A percentile compares a stretch with the other conserved stretches of the same genome.
These are phyloP conservation scores for Hippolais icterina DNA, from an alignment of 2,113 vertebrate genomes.

Conservation along the genomic window DNA sequence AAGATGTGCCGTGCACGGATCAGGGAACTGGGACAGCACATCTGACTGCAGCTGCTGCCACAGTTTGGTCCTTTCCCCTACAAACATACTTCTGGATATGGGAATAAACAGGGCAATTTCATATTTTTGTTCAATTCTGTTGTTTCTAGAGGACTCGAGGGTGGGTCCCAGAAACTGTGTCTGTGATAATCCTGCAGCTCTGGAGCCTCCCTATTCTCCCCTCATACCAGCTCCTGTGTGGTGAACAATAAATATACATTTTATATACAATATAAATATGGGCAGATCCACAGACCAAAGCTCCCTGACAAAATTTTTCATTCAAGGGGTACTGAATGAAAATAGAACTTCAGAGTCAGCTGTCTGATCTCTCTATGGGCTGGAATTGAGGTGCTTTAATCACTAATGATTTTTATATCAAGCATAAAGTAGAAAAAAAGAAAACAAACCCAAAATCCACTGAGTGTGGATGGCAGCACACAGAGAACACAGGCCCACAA, in stretches of 20 bases:
- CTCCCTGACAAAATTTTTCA: not conserved
- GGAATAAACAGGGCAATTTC: not conserved
- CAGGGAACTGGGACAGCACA: not conserved
- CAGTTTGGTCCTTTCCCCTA: not conserved
- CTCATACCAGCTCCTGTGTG: not conserved
- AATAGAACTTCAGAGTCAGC: not conserved
- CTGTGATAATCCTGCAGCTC: not conserved
- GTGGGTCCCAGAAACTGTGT: not conserved
- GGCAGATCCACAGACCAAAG: not conserved
- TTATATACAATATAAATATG: not conserved
- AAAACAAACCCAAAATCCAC: not conserved
- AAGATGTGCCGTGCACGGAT: fast-evolving
- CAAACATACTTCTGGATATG: not conserved
- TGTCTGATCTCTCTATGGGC: not conserved
- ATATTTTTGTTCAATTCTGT: not conserved
- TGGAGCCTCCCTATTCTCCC: not conserved
- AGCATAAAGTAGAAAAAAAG: not conserved
- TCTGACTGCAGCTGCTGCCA: not conserved
- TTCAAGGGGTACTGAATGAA: not conserved
- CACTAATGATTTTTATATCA: not conserved
- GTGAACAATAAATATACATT: not conserved
- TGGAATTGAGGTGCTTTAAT: not conserved
- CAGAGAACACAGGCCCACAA: not conserved
- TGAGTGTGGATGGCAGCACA: not conserved
- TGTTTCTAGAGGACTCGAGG: not conserved